Evolutionary conservation across 2,797 vertebrate species (phyloP).

Genomic region (Malacoraja senta): DNA sequence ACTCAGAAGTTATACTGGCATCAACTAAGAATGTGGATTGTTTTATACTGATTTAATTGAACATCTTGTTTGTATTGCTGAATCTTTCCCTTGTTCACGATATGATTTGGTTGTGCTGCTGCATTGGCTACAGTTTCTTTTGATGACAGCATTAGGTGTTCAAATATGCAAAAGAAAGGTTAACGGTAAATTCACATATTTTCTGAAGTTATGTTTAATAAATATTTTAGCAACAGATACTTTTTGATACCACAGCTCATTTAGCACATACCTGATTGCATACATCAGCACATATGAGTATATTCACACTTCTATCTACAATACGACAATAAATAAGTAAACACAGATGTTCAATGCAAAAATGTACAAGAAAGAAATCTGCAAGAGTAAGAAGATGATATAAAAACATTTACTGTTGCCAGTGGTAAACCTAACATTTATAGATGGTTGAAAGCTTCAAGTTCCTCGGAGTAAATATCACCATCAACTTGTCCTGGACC

Average conservation of each 20-base stretch:
- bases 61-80: not conserved
- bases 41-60: not conserved
- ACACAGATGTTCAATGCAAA: conserved; percentile 27
- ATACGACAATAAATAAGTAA: conserved; percentile 8
- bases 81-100: not conserved
- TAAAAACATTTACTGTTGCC: conserved; percentile 28
- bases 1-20: not conserved
- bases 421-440: not conserved
- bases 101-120: not conserved
- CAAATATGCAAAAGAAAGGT: not conserved
- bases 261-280: conserved; percentile 16
- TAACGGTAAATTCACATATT: not conserved
- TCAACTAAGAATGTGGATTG: not conserved
- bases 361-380: not conserved
- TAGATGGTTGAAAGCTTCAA: too few relatives aligned
- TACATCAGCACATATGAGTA: not conserved
- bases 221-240: conserved; percentile 28
- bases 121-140: not conserved
- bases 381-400: conserved; percentile 22
- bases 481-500: too few relatives aligned
- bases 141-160: too few relatives aligned
- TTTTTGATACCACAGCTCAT: not conserved
- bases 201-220: conserved; percentile 19
- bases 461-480: too few relatives aligned
- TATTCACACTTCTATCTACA: conserved; percentile 23